A percentile compares a stretch with the other conserved stretches of the same genome.
Evolutionary conservation across 2,797 vertebrate species (phyloP).

Genomic region (Hemibagrus guttatus): DNA sequence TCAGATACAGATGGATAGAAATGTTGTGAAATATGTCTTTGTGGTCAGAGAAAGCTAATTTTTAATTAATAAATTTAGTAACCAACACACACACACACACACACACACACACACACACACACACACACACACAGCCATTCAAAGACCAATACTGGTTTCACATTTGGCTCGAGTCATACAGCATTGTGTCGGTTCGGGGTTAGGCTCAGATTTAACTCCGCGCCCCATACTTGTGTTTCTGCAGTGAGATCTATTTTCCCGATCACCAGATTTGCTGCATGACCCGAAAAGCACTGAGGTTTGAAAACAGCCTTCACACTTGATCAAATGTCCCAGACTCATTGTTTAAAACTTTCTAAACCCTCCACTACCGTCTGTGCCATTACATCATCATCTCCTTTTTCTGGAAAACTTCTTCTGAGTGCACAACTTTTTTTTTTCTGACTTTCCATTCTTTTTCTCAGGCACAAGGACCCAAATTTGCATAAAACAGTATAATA

Average conservation of each 20-base stretch:
- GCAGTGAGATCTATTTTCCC: not conserved
- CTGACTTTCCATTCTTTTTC: not conserved
- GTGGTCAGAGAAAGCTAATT: not conserved
- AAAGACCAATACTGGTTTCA: not conserved
- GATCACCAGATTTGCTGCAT: not conserved
- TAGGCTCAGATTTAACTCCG: not conserved
- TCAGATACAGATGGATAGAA: not conserved
- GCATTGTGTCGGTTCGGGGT: not conserved
- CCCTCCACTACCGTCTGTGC: not conserved
- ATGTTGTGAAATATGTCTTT: not conserved
- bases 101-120: no score
- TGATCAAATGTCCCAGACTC: not conserved
- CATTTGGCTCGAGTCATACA: not conserved
- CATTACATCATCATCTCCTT: not conserved
- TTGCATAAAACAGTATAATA: not conserved
- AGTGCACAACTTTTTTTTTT: not conserved
- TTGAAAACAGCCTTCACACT: not conserved
- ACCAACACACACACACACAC: no score
- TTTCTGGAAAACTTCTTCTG: not conserved
- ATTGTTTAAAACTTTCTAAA: not conserved
- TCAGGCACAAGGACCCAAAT: not conserved
- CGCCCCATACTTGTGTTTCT: not conserved
- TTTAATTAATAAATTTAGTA: not conserved
- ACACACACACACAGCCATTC: not conserved
- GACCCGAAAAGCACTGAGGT: not conserved